A percentile compares a stretch with the other conserved stretches of the same genome.
Evolutionary conservation across 2,888 invertebrate species (phyloP).

Genomic region (Mesorhabditis spiculigera): DNA sequence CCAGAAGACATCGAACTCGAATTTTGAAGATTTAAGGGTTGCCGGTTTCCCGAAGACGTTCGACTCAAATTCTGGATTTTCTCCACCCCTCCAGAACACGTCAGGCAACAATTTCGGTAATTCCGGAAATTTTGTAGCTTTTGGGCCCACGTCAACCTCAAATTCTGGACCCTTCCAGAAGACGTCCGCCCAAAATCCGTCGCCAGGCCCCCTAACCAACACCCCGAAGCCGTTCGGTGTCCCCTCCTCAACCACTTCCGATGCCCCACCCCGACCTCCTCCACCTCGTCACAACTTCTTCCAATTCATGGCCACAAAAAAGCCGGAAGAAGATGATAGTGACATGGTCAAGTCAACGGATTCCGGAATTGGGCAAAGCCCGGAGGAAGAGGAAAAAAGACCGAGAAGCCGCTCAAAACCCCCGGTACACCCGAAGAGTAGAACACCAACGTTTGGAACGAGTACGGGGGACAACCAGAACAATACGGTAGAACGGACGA

Average conservation of each 20-base stretch:
- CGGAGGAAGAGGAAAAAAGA: not conserved
- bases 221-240: not conserved
- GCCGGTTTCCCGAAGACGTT: not conserved
- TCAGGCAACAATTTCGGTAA: not conserved
- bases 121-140: not conserved
- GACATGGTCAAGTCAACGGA: not conserved
- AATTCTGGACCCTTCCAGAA: not conserved
- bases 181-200: not conserved
- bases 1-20: too few relatives aligned
- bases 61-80: not conserved
- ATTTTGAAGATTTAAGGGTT: too few relatives aligned
- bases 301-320: not conserved
- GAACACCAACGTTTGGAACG: too few relatives aligned
- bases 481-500: too few relatives aligned
- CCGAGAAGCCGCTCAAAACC: constrained; percentile 3
- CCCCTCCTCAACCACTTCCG: not conserved
- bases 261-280: not conserved
- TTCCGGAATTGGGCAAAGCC: not conserved
- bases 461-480: too few relatives aligned
- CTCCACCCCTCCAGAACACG: too few relatives aligned
- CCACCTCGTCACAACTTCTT: not conserved
- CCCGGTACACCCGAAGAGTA: not conserved
- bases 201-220: not conserved
- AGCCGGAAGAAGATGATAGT: not conserved
- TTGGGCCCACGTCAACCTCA: too few relatives aligned